Percentiles rank a stretch among this genome's conserved stretches.
Evolutionary conservation across 2,113 vertebrate species (phyloP).

Genomic region (Saguinus imperator): DNA sequence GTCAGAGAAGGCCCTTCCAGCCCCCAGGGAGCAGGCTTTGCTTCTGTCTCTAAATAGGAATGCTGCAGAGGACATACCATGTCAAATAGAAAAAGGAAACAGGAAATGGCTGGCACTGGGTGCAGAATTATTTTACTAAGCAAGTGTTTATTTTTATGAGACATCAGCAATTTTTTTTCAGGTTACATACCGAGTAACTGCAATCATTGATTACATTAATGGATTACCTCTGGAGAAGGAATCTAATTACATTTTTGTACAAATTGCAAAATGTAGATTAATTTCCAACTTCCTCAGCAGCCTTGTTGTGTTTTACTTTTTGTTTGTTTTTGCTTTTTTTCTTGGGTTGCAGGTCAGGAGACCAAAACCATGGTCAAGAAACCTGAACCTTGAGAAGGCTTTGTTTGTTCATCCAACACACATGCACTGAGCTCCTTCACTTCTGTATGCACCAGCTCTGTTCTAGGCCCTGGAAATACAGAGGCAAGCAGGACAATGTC

Average conservation of each 20-base stretch:
- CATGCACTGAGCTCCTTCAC: fast-evolving
- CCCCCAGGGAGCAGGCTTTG: neutral
- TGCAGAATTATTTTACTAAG: slow-evolving; percentile 14
- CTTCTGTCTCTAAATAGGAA: neutral
- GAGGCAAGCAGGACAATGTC: neutral
- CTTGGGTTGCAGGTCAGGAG: neutral
- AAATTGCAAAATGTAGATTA: slow-evolving; percentile 64
- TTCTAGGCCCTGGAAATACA: fast-evolving
- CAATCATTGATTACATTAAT: slow-evolving; percentile 43
- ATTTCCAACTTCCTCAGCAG: slow-evolving; percentile 41
- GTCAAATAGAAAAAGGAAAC: neutral
- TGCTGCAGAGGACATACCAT: neutral
- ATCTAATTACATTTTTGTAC: slow-evolving; percentile 65
- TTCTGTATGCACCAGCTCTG: fast-evolving
- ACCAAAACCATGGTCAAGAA: neutral
- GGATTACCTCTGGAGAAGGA: slow-evolving; percentile 64
- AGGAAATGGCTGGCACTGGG: neutral
- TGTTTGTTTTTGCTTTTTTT: neutral
- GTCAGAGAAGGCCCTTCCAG: neutral
- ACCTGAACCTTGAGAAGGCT: too few relatives aligned
- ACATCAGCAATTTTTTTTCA: slow-evolving; percentile 57
- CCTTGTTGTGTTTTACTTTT: neutral
- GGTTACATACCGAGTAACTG: slow-evolving; percentile 31
- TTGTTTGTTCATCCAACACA: neutral
- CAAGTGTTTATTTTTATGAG: slow-evolving; percentile 59